Evolutionary conservation across 1,140 invertebrate genomes (phyloP), one percentile per base, ranked within the genome.

Genomic region (Teleogryllus occipitalis): DNA sequence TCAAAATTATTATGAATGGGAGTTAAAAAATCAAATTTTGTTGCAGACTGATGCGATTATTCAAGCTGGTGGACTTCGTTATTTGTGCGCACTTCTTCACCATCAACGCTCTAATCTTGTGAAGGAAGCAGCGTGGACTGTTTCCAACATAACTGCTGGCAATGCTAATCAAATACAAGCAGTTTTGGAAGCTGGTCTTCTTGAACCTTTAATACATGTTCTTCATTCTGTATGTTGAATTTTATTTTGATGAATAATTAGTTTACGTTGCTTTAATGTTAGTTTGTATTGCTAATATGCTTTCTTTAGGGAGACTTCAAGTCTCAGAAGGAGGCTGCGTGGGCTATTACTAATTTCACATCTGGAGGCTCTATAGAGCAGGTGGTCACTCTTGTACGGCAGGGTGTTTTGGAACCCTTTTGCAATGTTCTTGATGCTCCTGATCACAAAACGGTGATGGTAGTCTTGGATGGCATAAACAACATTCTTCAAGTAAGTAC

Each of bases 21-120:
- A 39, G 27, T 39, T 39, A 39, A 39, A 1, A 1, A 39, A 2
- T 65, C 54, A 65, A 65, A 8, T 46, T 75, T 54, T 46, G 78
- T 80, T 80, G 21, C 91, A 99, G 90, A 99, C 98, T 15, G 97
- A 99, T 85, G 88, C 91, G 14, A 96, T 99, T 8, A 90, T 99
- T 27, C 88, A 92, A 77, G 91, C 91, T 77, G 95, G 93, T 14
- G 95, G 92, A 79, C 87, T 99, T 8, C 87, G 89, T 8, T 87
- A 93, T 81, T 89, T 98, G 78, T 88, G 89, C 8, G 84, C 87
- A 12, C 88, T 99, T 12, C 87, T 99, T 18, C 87, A 90, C 73
- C 94, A 97, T 84, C 85, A 85, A 8, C 95, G 94, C 82, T 86
- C 90, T 48, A 93, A 93, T 83, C 91, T 96, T 81, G 93, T 96